A percentile compares a stretch with the other conserved stretches of the same genome.
Evolutionary conservation across 2,797 vertebrate genomes (phyloP).

Genomic region (Onychomys leucogaster): DNA sequence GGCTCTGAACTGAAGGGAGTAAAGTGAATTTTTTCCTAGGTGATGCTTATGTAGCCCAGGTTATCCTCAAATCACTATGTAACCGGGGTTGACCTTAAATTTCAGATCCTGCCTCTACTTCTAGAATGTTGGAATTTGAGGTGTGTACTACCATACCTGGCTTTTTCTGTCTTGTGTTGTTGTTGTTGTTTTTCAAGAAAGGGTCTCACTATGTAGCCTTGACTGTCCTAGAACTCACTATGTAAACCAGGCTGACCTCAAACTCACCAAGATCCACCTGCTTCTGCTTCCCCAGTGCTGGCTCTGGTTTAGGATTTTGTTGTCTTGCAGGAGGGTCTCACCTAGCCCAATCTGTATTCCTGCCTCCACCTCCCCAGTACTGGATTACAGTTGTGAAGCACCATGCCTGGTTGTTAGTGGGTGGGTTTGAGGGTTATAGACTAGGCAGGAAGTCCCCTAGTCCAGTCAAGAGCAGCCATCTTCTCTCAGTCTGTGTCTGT

Average conservation of each 20-base stretch:
- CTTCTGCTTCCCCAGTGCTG: not conserved
- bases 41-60: not conserved
- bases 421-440: not conserved
- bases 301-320: not conserved
- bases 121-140: not conserved
- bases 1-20: not conserved
- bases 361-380: not conserved
- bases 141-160: not conserved
- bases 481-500: not conserved
- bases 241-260: not conserved
- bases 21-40: not conserved
- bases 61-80: not conserved
- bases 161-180: not conserved
- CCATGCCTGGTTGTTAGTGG: not conserved
- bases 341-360: not conserved
- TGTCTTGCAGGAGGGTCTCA: not conserved
- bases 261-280: not conserved
- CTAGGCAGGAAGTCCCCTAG: not conserved
- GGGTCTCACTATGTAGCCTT: not conserved
- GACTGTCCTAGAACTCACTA: not conserved
- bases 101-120: not conserved
- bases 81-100: not conserved
- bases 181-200: not conserved
- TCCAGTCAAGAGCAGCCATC: not conserved
- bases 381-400: not conserved